Evolutionary conservation across 2,113 vertebrate genomes (phyloP), one percentile per base, ranked within the genome.

Genomic region (Holacanthus passer): DNA sequence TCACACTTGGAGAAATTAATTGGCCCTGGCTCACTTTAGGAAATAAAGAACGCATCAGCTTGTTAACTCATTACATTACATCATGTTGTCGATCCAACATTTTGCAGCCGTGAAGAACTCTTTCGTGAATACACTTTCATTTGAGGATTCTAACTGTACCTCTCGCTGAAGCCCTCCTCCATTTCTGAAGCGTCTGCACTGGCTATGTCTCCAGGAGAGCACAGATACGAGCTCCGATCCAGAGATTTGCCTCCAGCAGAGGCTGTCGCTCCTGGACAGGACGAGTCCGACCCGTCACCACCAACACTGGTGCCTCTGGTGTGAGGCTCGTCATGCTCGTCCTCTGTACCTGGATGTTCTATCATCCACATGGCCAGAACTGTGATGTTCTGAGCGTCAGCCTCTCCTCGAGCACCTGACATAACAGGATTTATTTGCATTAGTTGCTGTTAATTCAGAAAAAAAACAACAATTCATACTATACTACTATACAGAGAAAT

Each of bases 311-410:
- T 14, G 7, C 70, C 95, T 65, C 90, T 81, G 3, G 94, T 83
- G 82, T 94, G 96, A 7, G 94, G 90, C 62, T 98, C 97, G 2
- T 98, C 97, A 0, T 67, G 90, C 31, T 98, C 97, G 0, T 98
- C 97, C 43, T 98, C 97, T 0, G 95, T 96, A 1, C 95, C 96
- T 0, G 98, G 98, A 72, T 99, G 97, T 52, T 99, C 98, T 0
- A 99, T 97, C 98, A 99, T 99, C 98, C 98, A 99, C 98, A 99
- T 99, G 66, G 98, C 98, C 83, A 99, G 91, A 32, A 99, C 97
- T 0, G 98, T 99, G 94, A 99, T 99, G 86, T 98, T 99, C 92
- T 99, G 98, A 35, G 97, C 97, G 77, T 99, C 98, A 1, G 97
- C 98, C 83, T 99, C 98, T 73, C 97, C 97, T 86, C 96, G 94